Percentiles rank a stretch among this genome's conserved stretches.
These are phyloP conservation scores for Neodiprion virginianus DNA, from an alignment of 1,140 invertebrate species.

Conservation along the genomic window DNA sequence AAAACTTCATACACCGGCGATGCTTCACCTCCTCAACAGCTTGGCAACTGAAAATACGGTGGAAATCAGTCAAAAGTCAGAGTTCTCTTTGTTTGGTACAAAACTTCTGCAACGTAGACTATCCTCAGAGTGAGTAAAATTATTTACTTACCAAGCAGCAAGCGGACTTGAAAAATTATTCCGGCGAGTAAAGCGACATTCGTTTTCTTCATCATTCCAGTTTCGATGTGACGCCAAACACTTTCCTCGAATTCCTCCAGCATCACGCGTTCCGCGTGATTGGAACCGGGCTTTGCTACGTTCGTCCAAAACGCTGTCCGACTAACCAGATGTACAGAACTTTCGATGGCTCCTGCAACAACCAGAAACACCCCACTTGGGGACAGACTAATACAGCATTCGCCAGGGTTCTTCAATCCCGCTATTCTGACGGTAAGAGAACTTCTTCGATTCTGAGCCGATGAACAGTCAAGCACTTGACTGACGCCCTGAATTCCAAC, in stretches of 20 bases:
- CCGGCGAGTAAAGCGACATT: background rate
- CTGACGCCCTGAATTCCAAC: background rate
- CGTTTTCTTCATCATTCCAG: slow-evolving; percentile 11
- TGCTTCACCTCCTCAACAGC: slow-evolving; percentile 28
- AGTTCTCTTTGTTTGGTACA: slow-evolving; percentile 24
- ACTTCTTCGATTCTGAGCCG: background rate
- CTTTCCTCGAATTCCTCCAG: slow-evolving; percentile 55
- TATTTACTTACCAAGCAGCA: background rate
- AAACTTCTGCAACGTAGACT: slow-evolving; percentile 29
- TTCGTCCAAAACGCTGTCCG: slow-evolving; percentile 30
- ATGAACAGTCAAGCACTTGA: background rate
- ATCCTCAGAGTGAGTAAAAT: slow-evolving; percentile 19
- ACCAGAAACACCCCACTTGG: slow-evolving; percentile 64
- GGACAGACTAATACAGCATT: slow-evolving; percentile 66
- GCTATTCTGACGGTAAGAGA: slow-evolving; percentile 70
- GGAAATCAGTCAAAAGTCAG: slow-evolving; percentile 27
- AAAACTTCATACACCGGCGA: slow-evolving; percentile 22
- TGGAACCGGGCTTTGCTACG: slow-evolving; percentile 40
- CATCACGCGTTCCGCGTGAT: slow-evolving; percentile 45
- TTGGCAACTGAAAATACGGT: slow-evolving; percentile 12
- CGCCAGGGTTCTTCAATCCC: slow-evolving; percentile 69
- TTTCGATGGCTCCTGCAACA: slow-evolving; percentile 80
- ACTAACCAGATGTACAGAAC: slow-evolving; percentile 64
- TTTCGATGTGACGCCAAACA: slow-evolving; percentile 50
- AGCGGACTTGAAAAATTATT: background rate